These are phyloP conservation scores for Melanerpes aurifrons DNA, from an alignment of 2,113 vertebrate genomes.

Conservation along the genomic window DNA sequence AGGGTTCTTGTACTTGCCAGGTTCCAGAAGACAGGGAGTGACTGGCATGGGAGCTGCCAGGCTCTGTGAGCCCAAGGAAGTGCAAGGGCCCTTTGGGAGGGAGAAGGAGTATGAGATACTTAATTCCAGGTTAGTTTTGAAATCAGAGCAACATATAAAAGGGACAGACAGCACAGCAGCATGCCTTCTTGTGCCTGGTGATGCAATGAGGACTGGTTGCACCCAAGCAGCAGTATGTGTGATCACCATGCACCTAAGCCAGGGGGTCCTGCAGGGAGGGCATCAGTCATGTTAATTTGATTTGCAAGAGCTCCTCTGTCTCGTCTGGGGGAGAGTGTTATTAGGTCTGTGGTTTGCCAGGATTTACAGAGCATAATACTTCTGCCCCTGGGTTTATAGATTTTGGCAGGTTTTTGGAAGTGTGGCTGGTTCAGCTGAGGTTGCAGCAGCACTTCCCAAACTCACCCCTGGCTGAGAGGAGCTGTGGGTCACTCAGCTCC, in stretches of 20 bases:
- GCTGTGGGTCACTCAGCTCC: background rate
- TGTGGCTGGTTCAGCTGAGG: background rate
- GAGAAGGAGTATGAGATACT: background rate
- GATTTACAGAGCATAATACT: background rate
- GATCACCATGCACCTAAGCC: accelerated
- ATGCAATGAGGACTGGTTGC: accelerated
- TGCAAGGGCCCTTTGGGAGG: background rate
- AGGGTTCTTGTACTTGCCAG: background rate
- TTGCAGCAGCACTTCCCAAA: background rate
- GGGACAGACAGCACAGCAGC: background rate
- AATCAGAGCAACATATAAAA: background rate
- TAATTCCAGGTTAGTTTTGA: background rate
- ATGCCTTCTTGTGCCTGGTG: accelerated
- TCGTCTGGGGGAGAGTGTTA: background rate
- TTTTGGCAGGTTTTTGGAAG: constrained; percentile 20
- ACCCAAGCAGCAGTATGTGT: background rate
- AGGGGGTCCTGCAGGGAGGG: background rate
- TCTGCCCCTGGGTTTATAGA: background rate
- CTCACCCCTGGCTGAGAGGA: background rate
- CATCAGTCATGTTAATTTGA: background rate
- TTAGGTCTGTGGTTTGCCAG: background rate
- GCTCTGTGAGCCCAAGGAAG: accelerated
- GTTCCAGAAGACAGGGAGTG: background rate
- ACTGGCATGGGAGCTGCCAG: background rate
- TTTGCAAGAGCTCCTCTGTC: background rate